Percentiles rank a stretch among this genome's conserved stretches.
These are phyloP conservation scores for Drosophila ficusphila DNA, from an alignment of 1,140 invertebrate species.

Conservation along the genomic window DNA sequence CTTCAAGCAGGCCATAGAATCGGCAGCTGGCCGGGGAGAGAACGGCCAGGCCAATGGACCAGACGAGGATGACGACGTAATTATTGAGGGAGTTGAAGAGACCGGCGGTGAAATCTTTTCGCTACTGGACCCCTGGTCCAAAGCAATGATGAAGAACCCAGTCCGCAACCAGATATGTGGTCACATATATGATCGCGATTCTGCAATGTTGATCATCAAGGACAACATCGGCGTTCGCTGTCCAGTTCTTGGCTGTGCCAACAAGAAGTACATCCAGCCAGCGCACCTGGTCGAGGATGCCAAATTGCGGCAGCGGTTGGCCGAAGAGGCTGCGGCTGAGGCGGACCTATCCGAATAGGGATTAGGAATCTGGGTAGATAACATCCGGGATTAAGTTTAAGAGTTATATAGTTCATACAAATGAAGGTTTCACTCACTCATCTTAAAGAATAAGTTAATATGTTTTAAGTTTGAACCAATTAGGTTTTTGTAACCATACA, in stretches of 20 bases:
- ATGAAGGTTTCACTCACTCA: too few relatives aligned
- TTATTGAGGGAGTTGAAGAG: constrained; percentile 1
- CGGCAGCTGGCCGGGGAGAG: too few relatives aligned
- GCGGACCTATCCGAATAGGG: background rate
- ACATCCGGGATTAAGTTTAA: too few relatives aligned
- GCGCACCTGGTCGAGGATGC: constrained; percentile 19
- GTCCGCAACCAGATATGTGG: constrained; percentile 50
- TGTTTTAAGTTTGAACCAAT: too few relatives aligned
- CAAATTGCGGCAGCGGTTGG: background rate
- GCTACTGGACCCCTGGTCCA: constrained; percentile 57
- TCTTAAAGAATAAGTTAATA: too few relatives aligned
- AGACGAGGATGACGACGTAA: constrained; percentile 6
- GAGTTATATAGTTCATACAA: too few relatives aligned
- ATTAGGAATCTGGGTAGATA: background rate
- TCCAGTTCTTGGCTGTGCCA: constrained; percentile 49
- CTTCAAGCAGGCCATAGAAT: constrained; percentile 17
- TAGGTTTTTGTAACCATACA: too few relatives aligned
- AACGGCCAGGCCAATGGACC: background rate
- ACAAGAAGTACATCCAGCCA: constrained; percentile 25
- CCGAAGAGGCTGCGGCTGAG: background rate
- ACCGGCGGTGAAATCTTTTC: constrained; percentile 22
- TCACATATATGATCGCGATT: constrained; percentile 54
- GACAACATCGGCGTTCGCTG: constrained; percentile 24
- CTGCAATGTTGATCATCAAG: constrained; percentile 33
- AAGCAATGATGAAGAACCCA: constrained; percentile 42